Evolutionary conservation across 2,888 invertebrate species (phyloP), one percentile per base, ranked within the genome.

Genomic region (Sicus ferrugineus): DNA sequence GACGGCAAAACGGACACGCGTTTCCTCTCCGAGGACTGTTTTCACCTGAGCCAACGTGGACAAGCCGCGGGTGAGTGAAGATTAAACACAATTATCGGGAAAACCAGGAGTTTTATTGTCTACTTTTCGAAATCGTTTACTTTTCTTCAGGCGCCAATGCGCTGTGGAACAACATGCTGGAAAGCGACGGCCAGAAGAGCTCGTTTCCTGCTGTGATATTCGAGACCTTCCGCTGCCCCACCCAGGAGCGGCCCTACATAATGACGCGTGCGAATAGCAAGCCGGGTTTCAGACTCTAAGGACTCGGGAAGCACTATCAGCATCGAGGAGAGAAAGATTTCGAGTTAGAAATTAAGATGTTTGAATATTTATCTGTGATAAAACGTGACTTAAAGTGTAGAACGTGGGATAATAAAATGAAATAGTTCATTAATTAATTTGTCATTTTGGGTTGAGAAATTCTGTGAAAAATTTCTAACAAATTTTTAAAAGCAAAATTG

Each of bases 91-190:
- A 19, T 21, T n/a, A 19, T 5, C n/a, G 19, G n/a, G 46, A 16
- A 6, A 3, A 3, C 3, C 54, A 19, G 0, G 38, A 16, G 2
- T 14, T 52, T 16, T 61, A 65, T 61, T 19, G 23, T 59, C 11
- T 34, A 4, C 14, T 14, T 14, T 14, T 48, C 9, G 9, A 11
- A n/a, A 16, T 52, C 38, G 21, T 23, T 64, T 46, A 58, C n/a
- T 19, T 30, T 16, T 34, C 34, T 66, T 50, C 73, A 77, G 89
- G 87, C 73, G 85, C 88, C 21, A 89, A 88, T 77, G 85, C 86
- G 14, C 75, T 89, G 2, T 90, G 90, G 90, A 90, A 90, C 76
- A 90, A 89, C 74, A 84, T 90, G 81, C 74, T 90, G 69, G 86
- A 89, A 78, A 86, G 87, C 16, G 84, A 87, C 0, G 87, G 86